Base-by-base conservation (phyloP, 2,797 vertebrate species). In the Gymnodraco acuticeps region DNA sequence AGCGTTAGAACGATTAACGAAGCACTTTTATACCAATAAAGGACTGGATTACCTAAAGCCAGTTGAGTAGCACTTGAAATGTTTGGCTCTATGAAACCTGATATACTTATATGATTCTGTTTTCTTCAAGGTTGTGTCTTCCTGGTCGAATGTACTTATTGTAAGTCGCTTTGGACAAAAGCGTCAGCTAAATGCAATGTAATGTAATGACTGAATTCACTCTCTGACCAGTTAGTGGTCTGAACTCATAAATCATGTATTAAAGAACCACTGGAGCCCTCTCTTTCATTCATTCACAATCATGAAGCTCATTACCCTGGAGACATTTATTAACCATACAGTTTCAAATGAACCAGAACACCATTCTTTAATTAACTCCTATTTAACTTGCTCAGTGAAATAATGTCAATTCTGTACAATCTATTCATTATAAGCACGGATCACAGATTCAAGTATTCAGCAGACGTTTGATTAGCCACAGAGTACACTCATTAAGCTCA, bases 191-290 rank as follows among this genome's bases (percentile, higher is more conserved):
- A n/a, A n/a, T n/a, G n/a, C n/a, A n/a, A n/a, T n/a, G n/a, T n/a
- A n/a, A n/a, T n/a, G n/a, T n/a, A n/a, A 58, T 4, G 55, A 55
- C 56, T 74, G 69, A 61, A 33, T 50, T 76, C 66, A 20, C 64
- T 51, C 17, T 46, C 31, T 53, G 43, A 53, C 47, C 45, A 55
- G 43, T 69, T 59, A 50, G 33, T 46, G 62, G 20, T 69, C 46
- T 20, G 74, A 46, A 51, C 38, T 53, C 17, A 77, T 77, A 47
- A 77, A 80, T 87, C 69, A 68, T 66, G 81, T 56, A 65, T 47
- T 43, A 43, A 20, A 31, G 33, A 58, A 11, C 27, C 3, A 27
- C 62, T 15, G 13, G 53, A 45, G 42, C 4, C n/a, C 52, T 78
- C 52, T 60, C 53, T 53, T 52, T 79, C 52, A 62, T 64, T 55